A percentile compares a stretch with the other conserved stretches of the same genome.
These are phyloP conservation scores for Ceuthmochares aereus DNA, from an alignment of 2,113 vertebrate genomes.

Conservation along the genomic window DNA sequence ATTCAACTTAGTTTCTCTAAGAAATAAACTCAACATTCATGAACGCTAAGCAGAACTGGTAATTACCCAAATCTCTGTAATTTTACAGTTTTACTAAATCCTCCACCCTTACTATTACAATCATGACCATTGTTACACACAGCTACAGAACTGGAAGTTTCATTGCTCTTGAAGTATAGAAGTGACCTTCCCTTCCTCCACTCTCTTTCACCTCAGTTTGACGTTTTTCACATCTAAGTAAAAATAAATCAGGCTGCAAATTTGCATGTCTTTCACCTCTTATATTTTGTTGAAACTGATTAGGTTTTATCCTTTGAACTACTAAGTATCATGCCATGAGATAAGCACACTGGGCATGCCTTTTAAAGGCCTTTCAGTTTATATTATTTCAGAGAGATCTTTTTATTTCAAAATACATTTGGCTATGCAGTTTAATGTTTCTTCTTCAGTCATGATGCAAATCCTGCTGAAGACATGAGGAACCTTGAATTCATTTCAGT, in stretches of 20 bases:
- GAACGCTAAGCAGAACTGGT: background rate
- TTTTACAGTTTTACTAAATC: background rate
- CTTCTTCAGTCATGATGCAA: background rate
- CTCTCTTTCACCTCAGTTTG: background rate
- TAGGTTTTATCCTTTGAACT: background rate
- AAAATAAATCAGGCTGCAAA: background rate
- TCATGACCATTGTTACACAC: background rate
- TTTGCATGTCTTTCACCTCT: background rate
- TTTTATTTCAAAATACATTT: background rate
- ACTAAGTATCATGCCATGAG: background rate
- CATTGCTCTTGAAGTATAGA: background rate
- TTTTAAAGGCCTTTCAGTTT: background rate
- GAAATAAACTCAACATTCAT: background rate
- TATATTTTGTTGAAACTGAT: background rate
- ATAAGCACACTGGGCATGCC: background rate
- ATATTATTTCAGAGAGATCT: background rate
- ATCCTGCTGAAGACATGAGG: background rate
- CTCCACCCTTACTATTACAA: background rate
- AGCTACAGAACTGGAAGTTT: background rate
- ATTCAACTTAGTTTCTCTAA: background rate
- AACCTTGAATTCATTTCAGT: background rate
- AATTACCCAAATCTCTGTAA: background rate
- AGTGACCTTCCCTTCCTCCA: background rate
- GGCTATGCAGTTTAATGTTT: background rate
- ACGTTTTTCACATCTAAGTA: background rate